phyloP scores from a whole-genome alignment of 1,140 invertebrate species.

The Zaprionus lachaisei region DNA sequence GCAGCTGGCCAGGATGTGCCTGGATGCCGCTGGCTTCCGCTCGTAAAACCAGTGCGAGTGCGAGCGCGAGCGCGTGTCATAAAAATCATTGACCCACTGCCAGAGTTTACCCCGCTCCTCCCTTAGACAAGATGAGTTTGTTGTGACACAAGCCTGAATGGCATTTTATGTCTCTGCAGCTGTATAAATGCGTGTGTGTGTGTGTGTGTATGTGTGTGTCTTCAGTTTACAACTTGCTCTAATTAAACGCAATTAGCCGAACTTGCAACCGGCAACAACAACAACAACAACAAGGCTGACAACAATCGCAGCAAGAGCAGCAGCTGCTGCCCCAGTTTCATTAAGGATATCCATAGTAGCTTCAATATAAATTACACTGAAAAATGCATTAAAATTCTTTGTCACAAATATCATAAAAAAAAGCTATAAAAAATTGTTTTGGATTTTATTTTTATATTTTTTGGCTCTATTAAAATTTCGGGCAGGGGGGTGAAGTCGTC shows the following conservation, averaged over 20 bases:
- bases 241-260: conserved; percentile 54
- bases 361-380: conserved; percentile 44
- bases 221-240: conserved; percentile 46
- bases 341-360: conserved; percentile 29
- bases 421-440: conserved; percentile 51
- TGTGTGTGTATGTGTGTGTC: conserved; percentile 10
- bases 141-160: conserved; percentile 40
- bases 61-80: conserved; percentile 15
- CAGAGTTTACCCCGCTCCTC: not conserved
- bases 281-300: conserved; percentile 3
- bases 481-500: conserved; percentile 35
- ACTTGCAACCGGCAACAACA: conserved; percentile 30
- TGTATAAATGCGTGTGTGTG: not conserved
- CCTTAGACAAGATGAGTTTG: conserved; percentile 15
- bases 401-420: conserved; percentile 65
- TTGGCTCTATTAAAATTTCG: conserved; percentile 21
- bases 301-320: conserved; percentile 25
- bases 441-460: conserved; percentile 50
- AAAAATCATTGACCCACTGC: conserved; percentile 44
- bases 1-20: conserved; percentile 31
- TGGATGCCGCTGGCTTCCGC: conserved; percentile 12
- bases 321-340: conserved; percentile 37
- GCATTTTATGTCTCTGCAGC: conserved; percentile 21
- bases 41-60: conserved; percentile 38
- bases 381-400: conserved; percentile 67